Conservation (phyloP, 2,888 invertebrate genomes). For the Chymomyza amoena region DNA sequence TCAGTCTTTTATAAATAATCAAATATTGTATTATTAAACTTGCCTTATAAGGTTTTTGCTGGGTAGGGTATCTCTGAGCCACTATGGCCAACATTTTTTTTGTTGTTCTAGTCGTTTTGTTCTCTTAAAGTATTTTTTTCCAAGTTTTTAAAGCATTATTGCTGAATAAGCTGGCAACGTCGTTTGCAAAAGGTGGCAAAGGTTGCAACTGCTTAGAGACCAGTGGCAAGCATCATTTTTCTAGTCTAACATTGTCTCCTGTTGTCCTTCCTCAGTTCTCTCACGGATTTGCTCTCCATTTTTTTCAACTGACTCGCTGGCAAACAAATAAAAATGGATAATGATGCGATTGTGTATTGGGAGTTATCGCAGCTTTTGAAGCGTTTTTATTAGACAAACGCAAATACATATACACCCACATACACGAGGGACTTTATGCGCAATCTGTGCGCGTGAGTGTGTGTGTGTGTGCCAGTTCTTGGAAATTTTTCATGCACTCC, state of each 20-base stretch:
- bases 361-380: constrained; percentile 53
- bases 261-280: background rate
- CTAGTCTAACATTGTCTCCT: constrained; percentile 1
- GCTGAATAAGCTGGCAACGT: background rate
- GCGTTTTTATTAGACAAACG: constrained; percentile 34
- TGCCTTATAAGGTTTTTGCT: too few species aligned
- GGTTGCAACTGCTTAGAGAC: constrained; percentile 21
- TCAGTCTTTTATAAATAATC: too few species aligned
- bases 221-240: constrained; percentile 14
- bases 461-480: background rate
- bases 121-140: too few species aligned
- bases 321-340: constrained; percentile 50
- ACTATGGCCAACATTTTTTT: too few species aligned
- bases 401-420: background rate
- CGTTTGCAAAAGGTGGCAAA: constrained; percentile 15
- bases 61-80: too few species aligned
- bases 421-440: background rate
- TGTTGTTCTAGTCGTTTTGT: too few species aligned
- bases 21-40: too few species aligned
- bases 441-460: background rate
- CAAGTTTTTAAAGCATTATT: too few species aligned
- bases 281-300: background rate
- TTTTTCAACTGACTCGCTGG: constrained; percentile 3
- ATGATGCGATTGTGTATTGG: constrained; percentile 67
- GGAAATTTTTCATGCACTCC: background rate